phyloP scores from a whole-genome alignment of 2,888 invertebrate genomes.

The Lasioglossum figueresi region DNA sequence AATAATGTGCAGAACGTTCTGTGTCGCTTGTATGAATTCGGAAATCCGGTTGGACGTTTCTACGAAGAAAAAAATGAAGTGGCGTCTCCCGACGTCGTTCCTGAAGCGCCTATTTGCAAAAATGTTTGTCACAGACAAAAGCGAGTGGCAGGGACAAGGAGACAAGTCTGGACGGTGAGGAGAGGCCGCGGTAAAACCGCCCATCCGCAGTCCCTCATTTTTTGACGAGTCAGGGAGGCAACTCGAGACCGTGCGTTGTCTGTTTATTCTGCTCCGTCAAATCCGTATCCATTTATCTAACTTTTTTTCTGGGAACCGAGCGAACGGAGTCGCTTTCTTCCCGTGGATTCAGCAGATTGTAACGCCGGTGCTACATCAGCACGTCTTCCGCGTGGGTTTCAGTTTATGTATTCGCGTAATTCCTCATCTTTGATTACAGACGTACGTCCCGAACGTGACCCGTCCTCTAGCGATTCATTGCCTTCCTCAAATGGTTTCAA shows the following conservation, averaged over 20 bases:
- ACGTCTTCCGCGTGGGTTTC: not conserved
- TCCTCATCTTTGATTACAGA: not conserved
- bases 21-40: not conserved
- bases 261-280: not conserved
- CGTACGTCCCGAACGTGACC: not conserved
- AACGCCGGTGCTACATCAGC: not conserved
- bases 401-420: not conserved
- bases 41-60: not conserved
- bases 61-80: not conserved
- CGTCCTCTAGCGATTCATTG: not conserved
- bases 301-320: not conserved
- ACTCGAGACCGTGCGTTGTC: not conserved
- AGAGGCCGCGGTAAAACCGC: not conserved
- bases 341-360: not conserved
- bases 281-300: slow-evolving; percentile 7
- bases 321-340: not conserved
- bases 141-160: not conserved
- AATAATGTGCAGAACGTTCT: not conserved
- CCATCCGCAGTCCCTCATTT: not conserved
- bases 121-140: not conserved
- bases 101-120: not conserved
- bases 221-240: not conserved
- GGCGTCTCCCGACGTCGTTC: not conserved
- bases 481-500: not conserved
- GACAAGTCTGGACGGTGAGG: not conserved